These are phyloP conservation scores for Agrochola litura DNA, from an alignment of 2,888 invertebrate species.

Conservation along the genomic window DNA sequence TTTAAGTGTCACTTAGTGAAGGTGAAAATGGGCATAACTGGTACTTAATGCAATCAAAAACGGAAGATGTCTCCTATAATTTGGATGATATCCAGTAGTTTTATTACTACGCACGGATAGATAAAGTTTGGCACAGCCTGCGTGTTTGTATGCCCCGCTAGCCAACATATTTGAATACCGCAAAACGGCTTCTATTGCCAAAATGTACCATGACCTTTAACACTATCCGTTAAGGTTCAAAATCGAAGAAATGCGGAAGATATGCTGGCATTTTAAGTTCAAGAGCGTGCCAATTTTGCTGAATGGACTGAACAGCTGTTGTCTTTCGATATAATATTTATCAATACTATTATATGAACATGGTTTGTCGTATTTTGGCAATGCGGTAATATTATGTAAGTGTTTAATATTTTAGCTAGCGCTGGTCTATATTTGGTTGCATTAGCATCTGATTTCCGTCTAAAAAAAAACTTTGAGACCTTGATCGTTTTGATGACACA, in stretches of 20 bases:
- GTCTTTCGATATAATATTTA: conserved; percentile 57
- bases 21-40: too few species aligned
- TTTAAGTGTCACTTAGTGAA: too few species aligned
- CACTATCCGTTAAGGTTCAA: conserved; percentile 62
- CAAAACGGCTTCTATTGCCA: conserved; percentile 48
- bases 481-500: conserved; percentile 6
- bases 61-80: conserved; percentile 65
- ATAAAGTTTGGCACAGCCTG: conserved; percentile 76
- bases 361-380: conserved; percentile 44
- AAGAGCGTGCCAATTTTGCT: conserved; percentile 72
- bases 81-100: conserved; percentile 78
- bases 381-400: conserved; percentile 26
- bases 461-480: background rate
- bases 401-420: conserved; percentile 15
- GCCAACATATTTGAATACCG: conserved; percentile 69
- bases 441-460: background rate
- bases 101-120: conserved; percentile 76
- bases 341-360: conserved; percentile 52
- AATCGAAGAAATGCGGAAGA: conserved; percentile 50
- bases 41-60: conserved; percentile 65
- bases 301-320: conserved; percentile 70
- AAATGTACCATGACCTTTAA: conserved; percentile 59
- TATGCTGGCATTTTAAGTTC: conserved; percentile 54
- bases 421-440: conserved; percentile 6
- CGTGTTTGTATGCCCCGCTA: conserved; percentile 68